These are phyloP conservation scores for Tragelaphus scriptus DNA, from an alignment of 2,113 vertebrate genomes.

Conservation along the genomic window DNA sequence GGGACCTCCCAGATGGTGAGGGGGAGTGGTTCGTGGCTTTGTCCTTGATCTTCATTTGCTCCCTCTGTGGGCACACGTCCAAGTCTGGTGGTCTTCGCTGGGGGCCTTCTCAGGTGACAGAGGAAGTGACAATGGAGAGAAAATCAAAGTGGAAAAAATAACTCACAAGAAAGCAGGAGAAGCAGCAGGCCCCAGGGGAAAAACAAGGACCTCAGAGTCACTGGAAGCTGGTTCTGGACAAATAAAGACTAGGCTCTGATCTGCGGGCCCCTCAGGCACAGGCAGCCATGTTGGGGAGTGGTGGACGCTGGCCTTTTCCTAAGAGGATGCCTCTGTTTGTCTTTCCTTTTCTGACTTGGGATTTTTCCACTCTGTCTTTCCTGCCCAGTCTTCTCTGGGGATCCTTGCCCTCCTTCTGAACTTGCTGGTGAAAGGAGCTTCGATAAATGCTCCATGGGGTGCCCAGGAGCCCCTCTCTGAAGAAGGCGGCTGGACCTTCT, in stretches of 20 bases:
- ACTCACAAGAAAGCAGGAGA: neutral
- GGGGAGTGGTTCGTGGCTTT: neutral
- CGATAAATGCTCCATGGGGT: neutral
- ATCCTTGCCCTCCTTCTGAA: neutral
- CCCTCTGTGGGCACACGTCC: too few species aligned
- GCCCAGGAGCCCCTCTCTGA: neutral
- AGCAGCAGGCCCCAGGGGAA: neutral
- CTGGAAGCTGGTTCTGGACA: neutral
- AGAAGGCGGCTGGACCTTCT: accelerated
- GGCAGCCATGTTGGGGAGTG: accelerated
- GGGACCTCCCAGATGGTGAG: neutral
- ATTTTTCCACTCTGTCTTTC: neutral
- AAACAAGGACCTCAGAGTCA: neutral
- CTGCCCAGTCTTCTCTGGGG: neutral
- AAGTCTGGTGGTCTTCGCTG: neutral
- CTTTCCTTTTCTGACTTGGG: neutral
- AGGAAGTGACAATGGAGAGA: neutral
- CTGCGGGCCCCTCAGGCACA: neutral
- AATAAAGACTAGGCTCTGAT: neutral
- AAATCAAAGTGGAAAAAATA: neutral
- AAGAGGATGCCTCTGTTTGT: neutral
- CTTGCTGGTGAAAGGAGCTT: neutral
- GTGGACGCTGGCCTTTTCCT: neutral
- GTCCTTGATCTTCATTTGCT: neutral
- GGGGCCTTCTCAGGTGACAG: neutral